Base-by-base conservation (phyloP, 2,888 invertebrate species). In the Branchipolynoe longqiensis region DNA sequence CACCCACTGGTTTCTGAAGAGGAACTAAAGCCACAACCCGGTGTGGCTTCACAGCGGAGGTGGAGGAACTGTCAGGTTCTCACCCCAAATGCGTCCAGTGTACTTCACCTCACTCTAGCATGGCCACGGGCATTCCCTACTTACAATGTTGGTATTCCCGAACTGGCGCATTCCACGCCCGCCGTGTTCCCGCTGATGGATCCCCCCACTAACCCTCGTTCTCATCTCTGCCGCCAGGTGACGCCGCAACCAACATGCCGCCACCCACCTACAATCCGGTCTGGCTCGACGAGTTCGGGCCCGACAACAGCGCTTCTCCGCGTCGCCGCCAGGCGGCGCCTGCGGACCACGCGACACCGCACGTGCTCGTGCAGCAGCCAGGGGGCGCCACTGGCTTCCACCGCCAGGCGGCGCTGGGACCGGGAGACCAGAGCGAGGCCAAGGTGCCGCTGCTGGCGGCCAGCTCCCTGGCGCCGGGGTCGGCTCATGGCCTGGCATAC, bases 181-280 rank as follows among this genome's bases (percentile, higher is more conserved):
- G n/a, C n/a, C n/a, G n/a, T n/a, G n/a, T n/a, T n/a, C n/a, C n/a
- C n/a, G n/a, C n/a, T n/a, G n/a, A n/a, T n/a, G n/a, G n/a, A n/a
- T n/a, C n/a, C n/a, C n/a, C n/a, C n/a, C n/a, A n/a, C n/a, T n/a
- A n/a, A n/a, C n/a, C n/a, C n/a, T n/a, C n/a, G n/a, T n/a, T n/a
- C n/a, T n/a, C n/a, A n/a, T n/a, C n/a, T n/a, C n/a, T n/a, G n/a
- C n/a, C n/a, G n/a, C n/a, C n/a, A n/a, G n/a, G n/a, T n/a, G n/a
- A n/a, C n/a, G n/a, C n/a, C n/a, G n/a, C n/a, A n/a, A n/a, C n/a
- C 41, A 73, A 28, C 14, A 78, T 78, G 78, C 78, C 78, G 12
- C 78, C 78, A 0, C 78, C 78, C 1, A 41, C 48, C 25, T 78
- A 78, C 78, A 78, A 78, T 22, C 48, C 78, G 12, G 78, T 78